Evolutionary conservation across 2,888 invertebrate genomes (phyloP).

Genomic region (Monoplex corrugatus): DNA sequence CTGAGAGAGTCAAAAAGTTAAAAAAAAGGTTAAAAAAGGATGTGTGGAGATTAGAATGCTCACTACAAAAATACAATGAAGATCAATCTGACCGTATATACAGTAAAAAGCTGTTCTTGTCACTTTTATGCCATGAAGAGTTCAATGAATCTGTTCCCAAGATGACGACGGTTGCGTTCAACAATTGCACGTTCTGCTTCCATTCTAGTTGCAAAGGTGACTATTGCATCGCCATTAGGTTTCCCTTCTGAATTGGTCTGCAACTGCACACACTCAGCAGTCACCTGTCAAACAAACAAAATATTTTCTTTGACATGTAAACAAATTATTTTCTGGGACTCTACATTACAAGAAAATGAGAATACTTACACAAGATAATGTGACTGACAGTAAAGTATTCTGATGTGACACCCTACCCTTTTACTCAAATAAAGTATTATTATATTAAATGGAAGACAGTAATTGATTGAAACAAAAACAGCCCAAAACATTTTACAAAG

Average conservation of each 20-base stretch:
- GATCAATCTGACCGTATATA: not conserved
- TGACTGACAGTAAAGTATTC: not conserved
- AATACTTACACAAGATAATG: too few relatives aligned
- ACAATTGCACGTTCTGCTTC: conserved; percentile 83
- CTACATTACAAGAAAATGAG: too few relatives aligned
- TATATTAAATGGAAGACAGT: too few relatives aligned
- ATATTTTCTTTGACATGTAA: not conserved
- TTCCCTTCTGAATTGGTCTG: conserved; percentile 82
- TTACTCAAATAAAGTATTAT: too few relatives aligned
- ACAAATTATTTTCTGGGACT: too few relatives aligned
- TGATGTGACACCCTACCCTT: too few relatives aligned
- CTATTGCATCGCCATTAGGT: conserved; percentile 82
- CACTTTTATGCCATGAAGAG: conserved; percentile 79
- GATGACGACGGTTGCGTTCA: conserved; percentile 81
- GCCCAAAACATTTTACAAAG: too few relatives aligned
- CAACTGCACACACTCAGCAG: conserved; percentile 82
- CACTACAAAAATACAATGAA: not conserved
- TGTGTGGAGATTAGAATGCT: not conserved
- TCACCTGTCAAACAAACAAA: conserved; percentile 74
- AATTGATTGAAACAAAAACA: too few relatives aligned
- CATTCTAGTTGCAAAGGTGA: conserved; percentile 81
- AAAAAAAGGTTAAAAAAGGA: not conserved
- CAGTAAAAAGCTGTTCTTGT: not conserved
- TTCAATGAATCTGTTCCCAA: conserved; percentile 82
- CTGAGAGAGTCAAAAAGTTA: too few relatives aligned